Base-by-base conservation (phyloP, 2,888 invertebrate species). In the Gnatocerus cornutus region DNA sequence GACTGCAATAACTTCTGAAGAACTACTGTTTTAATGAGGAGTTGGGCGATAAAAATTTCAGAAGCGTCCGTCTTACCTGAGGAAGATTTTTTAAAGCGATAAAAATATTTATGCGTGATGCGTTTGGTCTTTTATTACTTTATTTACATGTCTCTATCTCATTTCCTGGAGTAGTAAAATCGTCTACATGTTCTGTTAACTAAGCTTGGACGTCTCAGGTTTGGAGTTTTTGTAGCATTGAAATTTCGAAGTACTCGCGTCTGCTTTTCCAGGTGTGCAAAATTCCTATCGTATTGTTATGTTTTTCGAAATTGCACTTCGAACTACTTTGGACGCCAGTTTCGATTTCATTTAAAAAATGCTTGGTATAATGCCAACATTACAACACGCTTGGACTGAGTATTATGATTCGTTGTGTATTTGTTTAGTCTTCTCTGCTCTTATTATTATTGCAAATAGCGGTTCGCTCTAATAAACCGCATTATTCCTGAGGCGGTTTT, bases 91-190 rank as follows among this genome's bases (percentile, higher is more conserved):
- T 71, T 74, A 73, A 70, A 71, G 71, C 73, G 80, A 81, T 81
- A 80, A 80, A 77, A 78, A 78, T 78, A 77, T 75, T 79, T 81
- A 82, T 82, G 80, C 82, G 79, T 77, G 76, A 78, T 79, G 80
- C 78, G 81, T 81, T 80, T 78, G 73, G 77, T 77, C 76, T 80
- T 82, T 81, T 82, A 82, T 81, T 81, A 75, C 79, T 80, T 81
- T 80, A 80, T 81, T 80, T 82, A 81, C 77, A 78, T 80, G 79
- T 76, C 72, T 78, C 77, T 77, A 77, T 79, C 78, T 80, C 78
- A 79, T 80, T 82, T 82, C 80, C 82, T 79, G 78, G 77, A 81
- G 79, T 78, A 78, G 77, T 82, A 80, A 82, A 81, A 79, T 78
- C 73, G 74, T 77, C 77, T 75, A 80, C 79, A 79, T 79, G 79